phyloP scores from a whole-genome alignment of 1,140 invertebrate species.

The Pogonus chalceus region DNA sequence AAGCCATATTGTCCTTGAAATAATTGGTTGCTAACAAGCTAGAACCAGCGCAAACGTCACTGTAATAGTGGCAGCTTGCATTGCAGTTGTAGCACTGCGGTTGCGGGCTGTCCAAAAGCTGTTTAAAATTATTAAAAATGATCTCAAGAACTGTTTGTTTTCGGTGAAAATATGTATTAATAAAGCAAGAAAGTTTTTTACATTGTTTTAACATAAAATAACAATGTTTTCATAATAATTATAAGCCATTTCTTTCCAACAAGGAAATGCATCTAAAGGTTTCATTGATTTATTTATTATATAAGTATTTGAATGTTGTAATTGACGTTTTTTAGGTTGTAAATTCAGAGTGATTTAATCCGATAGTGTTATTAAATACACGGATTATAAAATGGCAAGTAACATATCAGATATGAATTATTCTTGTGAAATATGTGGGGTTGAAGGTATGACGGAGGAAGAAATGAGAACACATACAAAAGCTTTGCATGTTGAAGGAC shows the following conservation, averaged over 20 bases:
- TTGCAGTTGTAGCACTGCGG: neutral
- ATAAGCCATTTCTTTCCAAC: neutral
- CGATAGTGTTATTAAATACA: neutral
- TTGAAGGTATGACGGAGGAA: conserved; percentile 65
- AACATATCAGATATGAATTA: conserved; percentile 35
- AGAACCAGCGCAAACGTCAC: conserved; percentile 1
- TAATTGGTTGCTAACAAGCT: too few relatives aligned
- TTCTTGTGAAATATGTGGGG: conserved; percentile 73
- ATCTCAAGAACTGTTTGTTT: too few relatives aligned
- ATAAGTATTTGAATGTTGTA: neutral
- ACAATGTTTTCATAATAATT: too few relatives aligned
- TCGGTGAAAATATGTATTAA: too few relatives aligned
- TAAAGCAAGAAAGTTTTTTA: too few relatives aligned
- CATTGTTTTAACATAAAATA: too few relatives aligned
- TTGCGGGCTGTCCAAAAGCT: neutral
- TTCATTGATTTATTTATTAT: conserved; percentile 7
- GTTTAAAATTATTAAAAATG: neutral
- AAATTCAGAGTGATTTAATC: neutral
- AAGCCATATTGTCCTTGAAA: neutral
- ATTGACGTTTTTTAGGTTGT: neutral
- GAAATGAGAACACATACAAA: conserved; percentile 69
- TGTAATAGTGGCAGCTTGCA: neutral
- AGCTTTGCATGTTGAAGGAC: conserved; percentile 63
- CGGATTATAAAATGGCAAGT: conserved; percentile 27
- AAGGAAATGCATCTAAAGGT: neutral